These are phyloP conservation scores for Isichthys henryi DNA, from an alignment of 2,113 vertebrate species.

Conservation along the genomic window DNA sequence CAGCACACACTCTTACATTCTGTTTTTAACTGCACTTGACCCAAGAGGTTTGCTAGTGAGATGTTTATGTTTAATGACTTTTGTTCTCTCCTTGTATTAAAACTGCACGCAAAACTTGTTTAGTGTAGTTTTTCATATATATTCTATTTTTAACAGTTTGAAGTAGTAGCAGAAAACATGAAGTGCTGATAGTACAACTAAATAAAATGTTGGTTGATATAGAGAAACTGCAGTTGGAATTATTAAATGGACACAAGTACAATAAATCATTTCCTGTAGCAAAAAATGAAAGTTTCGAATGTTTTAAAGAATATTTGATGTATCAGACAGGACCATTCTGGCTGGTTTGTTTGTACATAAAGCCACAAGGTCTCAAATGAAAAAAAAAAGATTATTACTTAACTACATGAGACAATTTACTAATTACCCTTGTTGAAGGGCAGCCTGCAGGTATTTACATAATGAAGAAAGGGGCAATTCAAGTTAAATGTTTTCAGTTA, in stretches of 20 bases:
- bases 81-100: background rate
- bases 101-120: background rate
- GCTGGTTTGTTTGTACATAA: background rate
- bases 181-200: background rate
- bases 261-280: background rate
- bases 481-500: background rate
- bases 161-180: background rate
- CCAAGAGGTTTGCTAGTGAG: background rate
- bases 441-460: background rate
- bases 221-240: background rate
- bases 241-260: background rate
- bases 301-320: background rate
- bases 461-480: background rate
- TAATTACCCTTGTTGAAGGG: constrained; percentile 2
- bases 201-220: background rate
- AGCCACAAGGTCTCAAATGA: background rate
- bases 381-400: background rate
- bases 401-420: background rate
- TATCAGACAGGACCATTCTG: background rate
- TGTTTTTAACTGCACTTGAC: background rate
- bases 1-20: background rate
- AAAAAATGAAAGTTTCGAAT: background rate
- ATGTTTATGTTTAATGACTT: background rate
- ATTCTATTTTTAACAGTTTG: background rate
- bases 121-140: background rate